Evolutionary conservation across 2,113 vertebrate genomes (phyloP).

Genomic region (Aleadryas rufinucha): DNA sequence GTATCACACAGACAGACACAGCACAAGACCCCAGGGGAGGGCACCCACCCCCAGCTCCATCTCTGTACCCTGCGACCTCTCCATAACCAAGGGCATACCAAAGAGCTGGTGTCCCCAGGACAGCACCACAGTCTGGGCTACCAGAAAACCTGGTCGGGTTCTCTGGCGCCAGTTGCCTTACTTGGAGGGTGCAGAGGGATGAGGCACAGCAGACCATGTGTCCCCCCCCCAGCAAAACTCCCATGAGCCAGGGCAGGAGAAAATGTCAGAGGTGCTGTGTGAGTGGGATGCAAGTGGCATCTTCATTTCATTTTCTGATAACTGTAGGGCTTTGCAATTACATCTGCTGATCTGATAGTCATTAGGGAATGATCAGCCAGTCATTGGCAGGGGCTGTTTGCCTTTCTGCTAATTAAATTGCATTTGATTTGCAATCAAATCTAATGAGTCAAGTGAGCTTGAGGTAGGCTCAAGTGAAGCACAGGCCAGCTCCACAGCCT

Average conservation of each 20-base stretch:
- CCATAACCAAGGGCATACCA: neutral
- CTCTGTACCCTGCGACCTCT: neutral
- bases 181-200: neutral
- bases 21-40: neutral
- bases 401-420: slow-evolving; percentile 1
- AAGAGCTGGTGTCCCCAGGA: neutral
- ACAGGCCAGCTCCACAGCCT: neutral
- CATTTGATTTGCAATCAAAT: neutral
- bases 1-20: neutral
- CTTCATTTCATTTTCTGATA: neutral
- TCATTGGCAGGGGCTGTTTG: neutral
- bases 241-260: neutral
- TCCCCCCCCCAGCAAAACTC: neutral
- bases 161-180: neutral
- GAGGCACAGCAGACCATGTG: fast-evolving
- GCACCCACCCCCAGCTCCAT: neutral
- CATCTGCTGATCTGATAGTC: neutral
- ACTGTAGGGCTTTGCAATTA: neutral
- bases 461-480: neutral
- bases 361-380: neutral
- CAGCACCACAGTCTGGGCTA: neutral
- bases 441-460: neutral
- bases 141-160: neutral
- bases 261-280: neutral
- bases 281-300: neutral